Base-by-base conservation (phyloP, 2,797 vertebrate genomes). In the Selene dorsalis region DNA sequence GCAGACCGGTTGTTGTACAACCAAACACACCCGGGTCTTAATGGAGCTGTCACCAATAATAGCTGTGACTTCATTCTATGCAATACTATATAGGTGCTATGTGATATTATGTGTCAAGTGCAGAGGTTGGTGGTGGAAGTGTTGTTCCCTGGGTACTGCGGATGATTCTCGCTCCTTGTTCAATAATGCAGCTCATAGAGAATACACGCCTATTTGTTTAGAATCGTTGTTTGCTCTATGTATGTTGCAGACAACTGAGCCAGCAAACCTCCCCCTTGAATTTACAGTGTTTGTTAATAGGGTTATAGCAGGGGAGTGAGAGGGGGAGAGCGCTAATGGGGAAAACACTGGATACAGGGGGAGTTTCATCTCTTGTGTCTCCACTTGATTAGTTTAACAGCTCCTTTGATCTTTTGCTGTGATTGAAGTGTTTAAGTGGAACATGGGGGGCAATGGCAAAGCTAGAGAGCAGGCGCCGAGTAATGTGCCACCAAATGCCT, bases 341-440 rank as follows among this genome's bases (percentile, higher is more conserved):
- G 93, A 94, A 93, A 94, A 84, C 92, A 90, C 63, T 93, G 95
- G 92, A 84, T 94, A 91, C 93, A 93, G 91, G 84, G 94, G 78
- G 88, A 91, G 92, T 93, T 93, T 87, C 91, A 92, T 95, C 93
- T 93, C 91, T 92, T 84, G 87, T 94, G 96, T 97, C 95, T 97
- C 97, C 96, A 96, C 96, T 97, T 98, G 96, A 96, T 95, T 97
- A 96, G 96, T 95, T 98, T 97, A 97, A 97, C 96, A 97, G 93
- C 95, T 95, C 88, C 93, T 96, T 96, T 98, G 96, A 97, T 98
- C 96, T 98, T 98, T 98, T 92, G 93, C 94, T 94, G 96, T 97
- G 96, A 98, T 97, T 97, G 96, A 96, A 97, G 96, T 97, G 96
- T 96, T 97, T 96, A 95, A 96, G 94, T 94, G 95, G 96, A 97